Evolutionary conservation across 2,113 vertebrate species (phyloP), one percentile per base, ranked within the genome.

Genomic region (Stegastes partitus): DNA sequence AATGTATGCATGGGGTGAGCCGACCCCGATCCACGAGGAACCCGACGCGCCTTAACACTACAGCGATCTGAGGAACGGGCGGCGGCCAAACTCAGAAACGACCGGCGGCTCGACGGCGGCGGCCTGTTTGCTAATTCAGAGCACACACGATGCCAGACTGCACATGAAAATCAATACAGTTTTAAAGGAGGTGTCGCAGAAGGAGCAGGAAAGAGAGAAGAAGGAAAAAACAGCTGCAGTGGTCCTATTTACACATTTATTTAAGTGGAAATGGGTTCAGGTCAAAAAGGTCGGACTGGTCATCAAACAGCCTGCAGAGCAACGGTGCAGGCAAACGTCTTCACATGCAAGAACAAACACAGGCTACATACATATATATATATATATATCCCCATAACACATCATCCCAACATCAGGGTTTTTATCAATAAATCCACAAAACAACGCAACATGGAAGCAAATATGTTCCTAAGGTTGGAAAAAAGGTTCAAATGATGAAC

Each of bases 1-100:
- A 50, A 68, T 59, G 12, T 26, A 76, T 61, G 58, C 51, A 74
- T 59, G 78, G 81, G 64, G 67, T 53, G 45, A 56, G 12, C 19
- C 57, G 81, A 77, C 34, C 57, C 34, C 16, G 2, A 23, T 59
- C 25, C 42, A 45, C 34, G 37, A 77, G 23, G 77, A 63, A 54
- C 14, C 21, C 19, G 31, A 11, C 15, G 19, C 1, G 51, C n/a
- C 9, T 45, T 37, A 47, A 61, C 28, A 23, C 18, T 16, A 69
- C 14, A 45, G 16, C 14, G 56, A 69, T n/a, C 4, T 18, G 54
- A 34, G 31, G 31, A 34, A 6, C 31, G 31, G 31, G 31, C 8
- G 31, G 31, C 8, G 3, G 31, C 31, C 8, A 34, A 34, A 34
- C 10, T 34, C 28, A 28, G n/a, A 23, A 25, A 55, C n/a, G n/a